phyloP scores from a whole-genome alignment of 2,888 invertebrate species.

The Zootermopsis nevadensis region DNA sequence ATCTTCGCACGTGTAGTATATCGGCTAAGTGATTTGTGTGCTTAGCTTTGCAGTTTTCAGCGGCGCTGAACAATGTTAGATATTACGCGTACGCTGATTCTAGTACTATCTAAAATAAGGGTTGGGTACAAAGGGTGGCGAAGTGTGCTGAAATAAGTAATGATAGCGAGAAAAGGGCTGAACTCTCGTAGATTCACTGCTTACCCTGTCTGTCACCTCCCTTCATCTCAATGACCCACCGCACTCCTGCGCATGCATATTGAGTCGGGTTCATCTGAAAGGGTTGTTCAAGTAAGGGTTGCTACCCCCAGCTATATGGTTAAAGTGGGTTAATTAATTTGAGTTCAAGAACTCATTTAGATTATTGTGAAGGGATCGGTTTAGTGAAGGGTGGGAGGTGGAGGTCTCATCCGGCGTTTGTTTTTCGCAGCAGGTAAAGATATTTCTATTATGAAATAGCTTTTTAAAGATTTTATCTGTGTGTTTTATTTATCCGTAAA shows the following conservation, averaged over 20 bases:
- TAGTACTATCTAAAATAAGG: neutral
- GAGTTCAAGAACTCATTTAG: slow-evolving; percentile 43
- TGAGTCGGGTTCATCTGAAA: neutral
- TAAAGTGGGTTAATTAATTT: slow-evolving; percentile 48
- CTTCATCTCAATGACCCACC: slow-evolving; percentile 19
- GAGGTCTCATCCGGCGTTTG: neutral
- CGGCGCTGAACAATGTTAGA: neutral
- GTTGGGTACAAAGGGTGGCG: neutral
- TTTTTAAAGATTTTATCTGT: too few relatives aligned
- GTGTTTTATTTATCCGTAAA: too few relatives aligned
- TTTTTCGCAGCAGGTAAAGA: neutral
- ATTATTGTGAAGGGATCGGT: slow-evolving; percentile 27
- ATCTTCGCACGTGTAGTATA: neutral
- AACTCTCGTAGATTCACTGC: slow-evolving; percentile 6
- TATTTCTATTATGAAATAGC: neutral
- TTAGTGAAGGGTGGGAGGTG: neutral
- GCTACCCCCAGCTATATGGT: slow-evolving; percentile 14
- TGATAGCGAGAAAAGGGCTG: slow-evolving; percentile 24
- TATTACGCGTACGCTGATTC: neutral
- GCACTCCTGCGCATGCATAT: slow-evolving; percentile 13
- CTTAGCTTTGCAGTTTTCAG: neutral
- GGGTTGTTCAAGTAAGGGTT: slow-evolving; percentile 1
- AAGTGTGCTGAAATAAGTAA: slow-evolving; percentile 31
- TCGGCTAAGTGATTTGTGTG: neutral
- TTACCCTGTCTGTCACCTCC: slow-evolving; percentile 4